Base-by-base conservation (phyloP, 2,797 vertebrate species). In the Enteromius afrohamiltoni region DNA sequence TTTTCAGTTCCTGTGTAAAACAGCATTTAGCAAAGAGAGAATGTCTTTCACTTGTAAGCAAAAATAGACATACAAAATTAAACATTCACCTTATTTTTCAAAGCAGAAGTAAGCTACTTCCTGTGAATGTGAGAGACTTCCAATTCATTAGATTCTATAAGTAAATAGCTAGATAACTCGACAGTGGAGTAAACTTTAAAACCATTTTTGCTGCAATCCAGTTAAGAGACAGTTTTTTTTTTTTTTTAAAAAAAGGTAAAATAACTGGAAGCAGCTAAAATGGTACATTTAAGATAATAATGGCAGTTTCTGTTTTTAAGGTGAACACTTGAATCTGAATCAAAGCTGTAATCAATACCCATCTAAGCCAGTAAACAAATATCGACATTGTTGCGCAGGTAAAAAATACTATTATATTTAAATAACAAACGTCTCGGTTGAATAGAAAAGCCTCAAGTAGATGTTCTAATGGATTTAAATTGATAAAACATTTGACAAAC, bases 1-100 rank as follows among this genome's bases (percentile, higher is more conserved):
- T 83, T 83, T 77, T 51, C 26, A 51, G 23, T 49, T 69, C 37
- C n/a, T 84, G 53, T 67, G 47, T 45, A 31, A 60, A 86, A 68
- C 4, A 68, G 34, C 4, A n/a, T 40, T 29, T 21, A 68, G 8
- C 19, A 37, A 4, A 68, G 19, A 40, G 34, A 40, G 34, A 37
- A 37, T 37, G 19, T 67, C 19, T 31, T 31, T 17, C 60, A 64
- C 60, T 31, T 31, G 60, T 64, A 29, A 31, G 64, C 17, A 67
- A 67, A 37, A 37, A 40, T 21, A 37, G 34, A 40, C 3, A 74
- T 51, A n/a, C n/a, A n/a, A 51, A 34, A 73, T 19, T 0, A 51
- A 51, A 51, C 49, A n/a, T 34, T 29, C 2, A 13, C 9, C 5
- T 34, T 34, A 13, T 53, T 53, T 53, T 53, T 34, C 4, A 74